A percentile compares a stretch with the other conserved stretches of the same genome.
phyloP scores from a whole-genome alignment of 2,888 invertebrate genomes.

The Phengaris arion region DNA sequence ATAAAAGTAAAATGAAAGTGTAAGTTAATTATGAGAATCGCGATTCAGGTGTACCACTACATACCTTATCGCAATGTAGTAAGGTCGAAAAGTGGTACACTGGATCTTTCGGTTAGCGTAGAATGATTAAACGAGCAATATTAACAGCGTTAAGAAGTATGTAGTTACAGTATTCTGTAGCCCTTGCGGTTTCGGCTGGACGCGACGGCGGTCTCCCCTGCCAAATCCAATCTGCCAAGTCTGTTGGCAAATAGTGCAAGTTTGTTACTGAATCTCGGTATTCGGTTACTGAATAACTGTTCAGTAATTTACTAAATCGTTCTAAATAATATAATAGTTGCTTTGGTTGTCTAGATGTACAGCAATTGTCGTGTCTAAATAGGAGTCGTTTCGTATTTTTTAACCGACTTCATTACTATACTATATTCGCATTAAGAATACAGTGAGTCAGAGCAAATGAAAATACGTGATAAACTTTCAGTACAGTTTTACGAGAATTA shows the following conservation, averaged over 20 bases:
- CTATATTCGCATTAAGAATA: no score
- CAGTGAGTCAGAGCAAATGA: no score
- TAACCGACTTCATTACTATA: no score
- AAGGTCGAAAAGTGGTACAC: no score
- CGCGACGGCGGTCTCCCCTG: conserved; percentile 31
- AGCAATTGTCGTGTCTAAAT: neutral
- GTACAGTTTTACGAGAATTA: no score
- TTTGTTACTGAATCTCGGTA: conserved; percentile 2
- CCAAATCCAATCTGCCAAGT: conserved; percentile 14
- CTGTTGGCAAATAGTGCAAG: conserved; percentile 12
- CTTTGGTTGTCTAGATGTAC: neutral
- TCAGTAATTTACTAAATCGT: neutral
- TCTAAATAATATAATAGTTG: neutral
- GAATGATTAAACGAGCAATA: neutral
- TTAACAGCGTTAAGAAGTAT: neutral
- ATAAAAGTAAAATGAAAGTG: no score
- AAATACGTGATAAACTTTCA: no score
- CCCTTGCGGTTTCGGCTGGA: conserved; percentile 37
- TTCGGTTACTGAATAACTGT: neutral
- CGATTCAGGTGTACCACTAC: no score
- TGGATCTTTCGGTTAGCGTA: no score
- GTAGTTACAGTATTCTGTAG: conserved; percentile 5
- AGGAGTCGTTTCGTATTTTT: no score
- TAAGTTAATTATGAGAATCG: no score
- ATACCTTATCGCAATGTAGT: no score